Evolutionary conservation across 2,888 invertebrate genomes (phyloP).

Genomic region (Athrips mouffetella): DNA sequence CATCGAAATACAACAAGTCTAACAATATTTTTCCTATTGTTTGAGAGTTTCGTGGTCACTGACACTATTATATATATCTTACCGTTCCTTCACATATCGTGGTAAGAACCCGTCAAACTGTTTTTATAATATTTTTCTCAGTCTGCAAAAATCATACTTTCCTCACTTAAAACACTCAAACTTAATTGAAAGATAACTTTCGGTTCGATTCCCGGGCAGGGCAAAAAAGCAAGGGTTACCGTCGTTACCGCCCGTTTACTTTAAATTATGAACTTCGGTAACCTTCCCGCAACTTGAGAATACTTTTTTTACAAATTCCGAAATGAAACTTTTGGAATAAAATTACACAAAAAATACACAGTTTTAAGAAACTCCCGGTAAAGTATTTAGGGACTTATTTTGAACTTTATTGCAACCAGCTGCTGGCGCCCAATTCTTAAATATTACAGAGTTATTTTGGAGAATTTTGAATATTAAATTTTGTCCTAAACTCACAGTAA

Average conservation of each 20-base stretch:
- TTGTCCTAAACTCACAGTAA: too few relatives aligned
- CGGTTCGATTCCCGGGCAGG: constrained; percentile 39
- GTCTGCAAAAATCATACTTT: constrained; percentile 33
- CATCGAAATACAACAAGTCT: too few relatives aligned
- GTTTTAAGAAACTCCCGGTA: neutral
- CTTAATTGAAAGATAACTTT: constrained; percentile 71
- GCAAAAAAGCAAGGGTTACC: constrained; percentile 61
- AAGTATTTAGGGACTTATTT: too few relatives aligned
- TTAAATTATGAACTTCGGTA: constrained; percentile 48
- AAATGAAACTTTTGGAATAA: constrained; percentile 10
- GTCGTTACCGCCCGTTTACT: constrained; percentile 57
- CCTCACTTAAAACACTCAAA: constrained; percentile 39
- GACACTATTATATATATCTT: too few relatives aligned
- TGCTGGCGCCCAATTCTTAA: too few relatives aligned
- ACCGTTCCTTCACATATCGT: too few relatives aligned
- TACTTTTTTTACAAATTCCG: constrained; percentile 5
- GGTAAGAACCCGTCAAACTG: too few relatives aligned
- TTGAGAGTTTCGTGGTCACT: too few relatives aligned
- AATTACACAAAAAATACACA: neutral
- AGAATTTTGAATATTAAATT: too few relatives aligned
- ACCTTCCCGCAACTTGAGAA: constrained; percentile 29
- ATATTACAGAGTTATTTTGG: too few relatives aligned
- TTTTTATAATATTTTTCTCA: neutral
- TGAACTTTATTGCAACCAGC: too few relatives aligned
- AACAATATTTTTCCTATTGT: too few relatives aligned